Evolutionary conservation across 2,888 invertebrate species (phyloP).

Genomic region (Leptopterna dolabrata): DNA sequence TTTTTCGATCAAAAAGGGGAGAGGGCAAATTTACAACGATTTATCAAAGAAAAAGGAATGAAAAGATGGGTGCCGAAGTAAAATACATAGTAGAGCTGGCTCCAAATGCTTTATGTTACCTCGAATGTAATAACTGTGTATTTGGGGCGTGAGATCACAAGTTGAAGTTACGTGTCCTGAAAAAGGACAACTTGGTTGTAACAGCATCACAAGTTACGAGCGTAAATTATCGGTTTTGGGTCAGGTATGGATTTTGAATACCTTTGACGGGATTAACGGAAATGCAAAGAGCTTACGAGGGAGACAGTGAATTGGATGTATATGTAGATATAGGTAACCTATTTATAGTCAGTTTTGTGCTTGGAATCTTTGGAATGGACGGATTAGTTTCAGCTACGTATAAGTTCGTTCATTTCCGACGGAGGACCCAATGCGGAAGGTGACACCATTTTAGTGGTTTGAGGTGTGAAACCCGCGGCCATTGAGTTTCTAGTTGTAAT

Average conservation of each 20-base stretch:
- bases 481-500: too few species aligned
- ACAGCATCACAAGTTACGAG: not conserved
- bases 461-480: too few species aligned
- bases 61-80: slow-evolving; percentile 6
- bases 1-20: not conserved
- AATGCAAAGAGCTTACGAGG: too few species aligned
- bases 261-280: not conserved
- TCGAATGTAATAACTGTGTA: slow-evolving; percentile 60
- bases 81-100: not conserved
- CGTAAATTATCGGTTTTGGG: not conserved
- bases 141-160: slow-evolving; percentile 63
- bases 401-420: too few species aligned
- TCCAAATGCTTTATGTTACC: slow-evolving; percentile 56
- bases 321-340: too few species aligned
- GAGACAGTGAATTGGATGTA: too few species aligned
- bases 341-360: too few species aligned
- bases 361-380: too few species aligned
- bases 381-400: too few species aligned
- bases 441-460: too few species aligned
- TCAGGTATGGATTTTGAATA: not conserved
- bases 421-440: too few species aligned
- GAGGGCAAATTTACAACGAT: not conserved
- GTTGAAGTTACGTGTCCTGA: slow-evolving; percentile 65
- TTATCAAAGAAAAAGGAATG: not conserved
- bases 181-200: slow-evolving; percentile 61